These are phyloP conservation scores for Trogon surrucura DNA, from an alignment of 2,113 vertebrate species.

Conservation along the genomic window DNA sequence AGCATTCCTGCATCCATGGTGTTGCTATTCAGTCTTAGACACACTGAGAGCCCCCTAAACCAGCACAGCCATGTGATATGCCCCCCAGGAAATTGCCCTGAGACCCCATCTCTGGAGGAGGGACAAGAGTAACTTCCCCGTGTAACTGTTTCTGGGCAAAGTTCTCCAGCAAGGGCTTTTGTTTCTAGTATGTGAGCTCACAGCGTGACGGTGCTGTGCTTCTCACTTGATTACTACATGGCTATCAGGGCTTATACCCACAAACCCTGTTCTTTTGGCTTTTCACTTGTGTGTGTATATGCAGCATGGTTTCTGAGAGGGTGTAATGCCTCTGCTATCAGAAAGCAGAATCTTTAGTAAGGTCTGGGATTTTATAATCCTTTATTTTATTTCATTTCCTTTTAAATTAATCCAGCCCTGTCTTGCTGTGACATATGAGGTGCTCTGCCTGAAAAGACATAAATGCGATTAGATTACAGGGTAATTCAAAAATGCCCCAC, in stretches of 20 bases:
- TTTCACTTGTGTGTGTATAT: background rate
- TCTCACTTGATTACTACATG: background rate
- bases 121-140: background rate
- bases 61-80: background rate
- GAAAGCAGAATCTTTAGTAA: constrained; percentile 15
- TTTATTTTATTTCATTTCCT: background rate
- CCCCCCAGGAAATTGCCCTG: background rate
- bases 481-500: background rate
- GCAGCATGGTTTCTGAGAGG: background rate
- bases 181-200: background rate
- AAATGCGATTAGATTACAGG: background rate
- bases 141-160: background rate
- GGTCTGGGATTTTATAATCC: background rate
- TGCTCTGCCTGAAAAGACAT: background rate
- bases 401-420: background rate
- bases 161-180: background rate
- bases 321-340: background rate
- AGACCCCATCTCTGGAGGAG: background rate
- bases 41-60: background rate
- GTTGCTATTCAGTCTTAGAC: background rate
- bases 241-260: background rate
- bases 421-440: background rate
- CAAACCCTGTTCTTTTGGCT: background rate
- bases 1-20: background rate
- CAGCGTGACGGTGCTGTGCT: background rate